A percentile compares a stretch with the other conserved stretches of the same genome.
phyloP scores from a whole-genome alignment of 2,888 invertebrate genomes.

The Nasonovia ribisnigri region DNA sequence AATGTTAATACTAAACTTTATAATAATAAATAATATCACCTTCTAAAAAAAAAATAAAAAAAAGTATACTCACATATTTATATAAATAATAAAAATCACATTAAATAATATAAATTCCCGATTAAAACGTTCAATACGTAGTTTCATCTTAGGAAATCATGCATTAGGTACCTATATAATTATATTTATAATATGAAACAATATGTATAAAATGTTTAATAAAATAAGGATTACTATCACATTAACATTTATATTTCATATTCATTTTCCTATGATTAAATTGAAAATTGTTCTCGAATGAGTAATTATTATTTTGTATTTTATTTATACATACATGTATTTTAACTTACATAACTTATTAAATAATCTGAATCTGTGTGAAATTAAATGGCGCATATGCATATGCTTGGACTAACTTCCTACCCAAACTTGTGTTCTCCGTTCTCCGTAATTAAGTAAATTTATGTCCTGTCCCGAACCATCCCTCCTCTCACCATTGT shows the following conservation, averaged over 20 bases:
- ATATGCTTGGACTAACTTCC: constrained; percentile 25
- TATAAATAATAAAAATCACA: background rate
- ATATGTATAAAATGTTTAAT: background rate
- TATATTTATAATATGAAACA: background rate
- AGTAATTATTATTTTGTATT: background rate
- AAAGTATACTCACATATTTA: no score
- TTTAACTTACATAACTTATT: constrained; percentile 16
- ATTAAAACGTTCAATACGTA: no score
- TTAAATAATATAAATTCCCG: no score
- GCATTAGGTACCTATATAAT: no score
- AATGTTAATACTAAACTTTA: background rate
- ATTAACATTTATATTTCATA: background rate
- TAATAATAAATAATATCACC: background rate
- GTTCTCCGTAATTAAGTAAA: constrained; percentile 35
- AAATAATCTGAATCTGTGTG: constrained; percentile 4
- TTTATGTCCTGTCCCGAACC: constrained; percentile 9
- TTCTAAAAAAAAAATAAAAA: no score
- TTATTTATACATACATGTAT: background rate
- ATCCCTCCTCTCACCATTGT: background rate
- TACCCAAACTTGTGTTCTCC: constrained; percentile 4
- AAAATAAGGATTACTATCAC: background rate
- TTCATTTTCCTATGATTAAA: background rate
- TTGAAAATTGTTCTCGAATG: background rate
- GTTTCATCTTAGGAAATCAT: background rate
- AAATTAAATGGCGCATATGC: constrained; percentile 30